Evolutionary conservation across 1,140 invertebrate species (phyloP), one percentile per base, ranked within the genome.

Genomic region (Onthophagus taurus): DNA sequence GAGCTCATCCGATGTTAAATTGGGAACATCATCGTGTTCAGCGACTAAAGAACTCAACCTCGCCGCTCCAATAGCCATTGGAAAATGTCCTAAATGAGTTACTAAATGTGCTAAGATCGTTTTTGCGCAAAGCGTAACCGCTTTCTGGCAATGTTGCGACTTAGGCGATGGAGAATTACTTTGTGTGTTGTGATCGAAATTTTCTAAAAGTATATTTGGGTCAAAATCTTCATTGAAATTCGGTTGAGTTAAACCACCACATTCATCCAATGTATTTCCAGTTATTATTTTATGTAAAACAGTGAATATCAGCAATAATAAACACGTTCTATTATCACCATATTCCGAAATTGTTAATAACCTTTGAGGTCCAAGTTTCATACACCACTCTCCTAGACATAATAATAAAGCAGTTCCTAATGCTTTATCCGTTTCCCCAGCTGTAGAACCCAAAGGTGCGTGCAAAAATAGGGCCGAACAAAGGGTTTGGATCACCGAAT

Each of bases 311-410:
- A 74, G 76, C 17, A 83, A 64, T 2, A 83, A 55, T 21, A 73
- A 70, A 36, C 70, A 72, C 14, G 67, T 68, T 41, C 72, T 58
- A 36, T 48, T 51, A 31, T 61, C 58, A 1, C 53, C 59, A 47
- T 61, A 62, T 39, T 64, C 69, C 12, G 65, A 68, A 37, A 65
- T 52, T 33, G 63, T 58, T 26, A 72, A 50, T 41, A 75, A 54
- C 41, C 67, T 58, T 33, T 49, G 59, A 17, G 72, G 70, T 34
- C 70, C 72, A 49, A 88, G 68, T 50, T 72, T 72, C 77, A 96
- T 89, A 42, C 90, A 93, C 83, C 91, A 96, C 69, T 97, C 91
- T 0, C 88, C 87, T 21, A 97, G 68, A 61, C 89, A 92, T 43
- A 95, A 80, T 52, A 95, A 75, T 55, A 95, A 74, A 1, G 87